phyloP scores from a whole-genome alignment of 1,140 invertebrate species.

The Scaptomyza graminum region DNA sequence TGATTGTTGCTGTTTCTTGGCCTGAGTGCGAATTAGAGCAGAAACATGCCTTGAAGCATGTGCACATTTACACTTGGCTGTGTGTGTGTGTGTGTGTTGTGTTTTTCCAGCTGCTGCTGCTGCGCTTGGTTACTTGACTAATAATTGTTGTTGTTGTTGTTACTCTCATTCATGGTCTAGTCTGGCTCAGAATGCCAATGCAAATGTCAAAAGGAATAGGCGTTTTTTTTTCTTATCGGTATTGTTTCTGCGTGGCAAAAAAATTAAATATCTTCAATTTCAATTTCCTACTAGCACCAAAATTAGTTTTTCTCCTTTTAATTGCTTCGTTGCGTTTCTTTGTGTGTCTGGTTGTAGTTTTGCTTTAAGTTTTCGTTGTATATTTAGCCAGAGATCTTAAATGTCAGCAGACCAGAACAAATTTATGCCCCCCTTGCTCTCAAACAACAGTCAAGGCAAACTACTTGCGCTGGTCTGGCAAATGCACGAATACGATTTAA shows the following conservation, averaged over 20 bases:
- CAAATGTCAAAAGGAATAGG: conserved; percentile 54
- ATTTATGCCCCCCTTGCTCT: conserved; percentile 54
- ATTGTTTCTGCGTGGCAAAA: no score
- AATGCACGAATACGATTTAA: neutral
- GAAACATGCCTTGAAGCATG: conserved; percentile 68
- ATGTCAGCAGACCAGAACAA: conserved; percentile 77
- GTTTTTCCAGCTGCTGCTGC: conserved; percentile 21
- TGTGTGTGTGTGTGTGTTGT: no score
- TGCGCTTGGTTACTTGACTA: conserved; percentile 30
- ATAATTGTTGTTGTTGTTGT: conserved; percentile 10
- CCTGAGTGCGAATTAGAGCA: conserved; percentile 80
- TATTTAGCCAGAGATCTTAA: conserved; percentile 48
- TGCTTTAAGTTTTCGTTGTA: neutral
- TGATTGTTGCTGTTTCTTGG: conserved; percentile 33
- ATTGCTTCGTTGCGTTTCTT: conserved; percentile 58
- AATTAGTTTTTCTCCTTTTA: conserved; percentile 55
- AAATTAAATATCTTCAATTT: conserved; percentile 10
- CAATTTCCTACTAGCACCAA: conserved; percentile 31
- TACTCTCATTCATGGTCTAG: neutral
- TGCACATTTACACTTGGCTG: conserved; percentile 54
- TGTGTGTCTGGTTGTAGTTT: conserved; percentile 30
- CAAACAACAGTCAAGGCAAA: conserved; percentile 10
- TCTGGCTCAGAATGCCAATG: conserved; percentile 59
- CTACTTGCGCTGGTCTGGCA: conserved; percentile 3
- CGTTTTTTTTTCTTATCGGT: no score